Evolutionary conservation across 2,888 invertebrate genomes (phyloP).

Genomic region (Crioceris asparagi): DNA sequence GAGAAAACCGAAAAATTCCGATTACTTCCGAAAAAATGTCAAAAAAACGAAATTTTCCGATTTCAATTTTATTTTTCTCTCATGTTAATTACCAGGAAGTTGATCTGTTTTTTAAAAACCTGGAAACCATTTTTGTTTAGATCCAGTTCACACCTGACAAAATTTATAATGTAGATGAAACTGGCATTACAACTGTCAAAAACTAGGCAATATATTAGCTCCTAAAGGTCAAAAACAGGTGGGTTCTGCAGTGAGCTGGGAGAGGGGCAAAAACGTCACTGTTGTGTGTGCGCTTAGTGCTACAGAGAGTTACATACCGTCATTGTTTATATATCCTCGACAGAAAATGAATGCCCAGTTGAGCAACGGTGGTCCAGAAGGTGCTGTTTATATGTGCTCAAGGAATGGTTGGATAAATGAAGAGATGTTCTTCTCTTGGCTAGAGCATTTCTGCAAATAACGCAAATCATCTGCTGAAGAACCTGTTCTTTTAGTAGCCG

Average conservation of each 20-base stretch:
- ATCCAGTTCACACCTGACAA: not conserved
- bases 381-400: conserved; percentile 27
- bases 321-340: conserved; percentile 38
- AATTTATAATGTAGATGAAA: too few relatives aligned
- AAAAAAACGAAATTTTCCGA: too few relatives aligned
- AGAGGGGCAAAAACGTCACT: conserved; percentile 6
- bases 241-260: conserved; percentile 2
- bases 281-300: conserved; percentile 35
- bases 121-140: not conserved
- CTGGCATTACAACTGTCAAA: conserved; percentile 5
- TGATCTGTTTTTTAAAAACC: conserved; percentile 2
- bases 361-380: too few relatives aligned
- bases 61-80: too few relatives aligned
- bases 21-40: too few relatives aligned
- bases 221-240: conserved; percentile 6
- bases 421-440: conserved; percentile 20
- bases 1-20: too few relatives aligned
- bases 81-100: too few relatives aligned
- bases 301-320: conserved; percentile 34
- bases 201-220: conserved; percentile 5
- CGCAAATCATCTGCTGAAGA: conserved; percentile 19
- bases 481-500: conserved; percentile 25
- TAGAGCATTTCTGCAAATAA: conserved; percentile 18
- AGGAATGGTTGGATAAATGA: conserved; percentile 23
- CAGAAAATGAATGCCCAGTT: conserved; percentile 35